These are phyloP conservation scores for Colius striatus DNA, from an alignment of 2,113 vertebrate species.

Conservation along the genomic window DNA sequence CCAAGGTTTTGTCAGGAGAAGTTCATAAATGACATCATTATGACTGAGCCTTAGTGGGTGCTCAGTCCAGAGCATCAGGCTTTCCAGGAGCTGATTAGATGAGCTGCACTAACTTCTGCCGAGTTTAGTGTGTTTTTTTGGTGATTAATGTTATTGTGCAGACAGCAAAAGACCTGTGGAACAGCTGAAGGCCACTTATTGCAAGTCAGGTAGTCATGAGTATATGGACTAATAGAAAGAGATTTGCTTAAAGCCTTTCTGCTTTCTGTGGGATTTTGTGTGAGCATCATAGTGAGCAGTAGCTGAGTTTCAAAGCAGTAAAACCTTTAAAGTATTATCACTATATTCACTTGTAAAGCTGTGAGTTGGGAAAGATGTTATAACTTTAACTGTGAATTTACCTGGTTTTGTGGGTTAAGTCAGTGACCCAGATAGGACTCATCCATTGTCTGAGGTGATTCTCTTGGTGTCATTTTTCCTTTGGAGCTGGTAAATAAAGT, in stretches of 20 bases:
- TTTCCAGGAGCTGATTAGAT: not conserved
- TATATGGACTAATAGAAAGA: not conserved
- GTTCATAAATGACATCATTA: not conserved
- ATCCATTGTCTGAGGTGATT: slow-evolving; percentile 13
- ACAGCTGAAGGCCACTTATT: not conserved
- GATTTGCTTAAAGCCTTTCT: not conserved
- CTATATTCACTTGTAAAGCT: not conserved
- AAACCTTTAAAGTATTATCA: not conserved
- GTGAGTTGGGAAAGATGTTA: not conserved
- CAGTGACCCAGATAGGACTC: slow-evolving; percentile 36
- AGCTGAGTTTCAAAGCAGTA: not conserved
- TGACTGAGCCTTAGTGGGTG: not conserved
- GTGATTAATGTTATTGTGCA: not conserved
- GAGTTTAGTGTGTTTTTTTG: not conserved
- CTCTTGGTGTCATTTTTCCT: slow-evolving; percentile 19
- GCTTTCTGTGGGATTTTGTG: not conserved
- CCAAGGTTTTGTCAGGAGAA: not conserved
- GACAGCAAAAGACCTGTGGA: not conserved
- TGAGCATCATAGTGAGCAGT: not conserved
- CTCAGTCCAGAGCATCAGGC: not conserved
- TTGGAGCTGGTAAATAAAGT: slow-evolving; percentile 52
- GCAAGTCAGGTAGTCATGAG: not conserved
- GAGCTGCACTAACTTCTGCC: not conserved
- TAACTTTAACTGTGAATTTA: not conserved
- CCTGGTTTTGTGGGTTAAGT: slow-evolving; percentile 1